Base-by-base conservation (phyloP, 2,113 vertebrate species). In the Ranitomeya imitator region DNA sequence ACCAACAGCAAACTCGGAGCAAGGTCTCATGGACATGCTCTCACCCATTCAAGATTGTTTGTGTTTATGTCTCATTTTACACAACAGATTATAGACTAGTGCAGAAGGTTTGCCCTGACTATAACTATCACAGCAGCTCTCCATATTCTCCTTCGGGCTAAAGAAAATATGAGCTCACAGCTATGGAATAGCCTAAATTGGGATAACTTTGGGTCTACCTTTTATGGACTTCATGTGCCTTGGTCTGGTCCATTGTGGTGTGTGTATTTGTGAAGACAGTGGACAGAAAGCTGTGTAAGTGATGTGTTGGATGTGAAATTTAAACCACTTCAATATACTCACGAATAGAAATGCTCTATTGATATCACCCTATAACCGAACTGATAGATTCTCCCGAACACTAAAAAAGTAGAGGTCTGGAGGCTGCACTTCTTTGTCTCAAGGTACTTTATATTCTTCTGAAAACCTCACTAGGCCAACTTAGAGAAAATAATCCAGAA, bases 31-130 rank as follows among this genome's bases (percentile, higher is more conserved):
- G 98, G 98, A 96, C 97, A 91, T 99, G 98, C 94, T 99, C 98
- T 3, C 98, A 97, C 92, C 98, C 98, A 91, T 99, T 99, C 94
- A 97, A 97, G 83, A 96, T 97, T 79, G 97, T 99, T 91, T 99
- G 98, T 14, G 97, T 99, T 91, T 99, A 98, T 91, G 97, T 99
- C 89, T 97, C 98, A 91, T 99, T 99, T 96, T 98, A 99, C 92
- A 99, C 98, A 93, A 96, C 95, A 15, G 98, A 99, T 95, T 99
- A 99, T 83, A 94, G 98, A 91, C 96, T 99, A 92, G 98, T 97
- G 92, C 98, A 99, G 93, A 99, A 98, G 91, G 98, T 98, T 78
- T 99, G 98, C 90, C 98, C 98, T 4, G 98, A 99, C 93, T 98
- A 99, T 93, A 97, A 97, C 94, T 96, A 96, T 88, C 98, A 98